Percentiles rank a stretch among this genome's conserved stretches.
Conservation (phyloP, 2,797 vertebrate genomes). For the Diplodus puntazzo region DNA sequence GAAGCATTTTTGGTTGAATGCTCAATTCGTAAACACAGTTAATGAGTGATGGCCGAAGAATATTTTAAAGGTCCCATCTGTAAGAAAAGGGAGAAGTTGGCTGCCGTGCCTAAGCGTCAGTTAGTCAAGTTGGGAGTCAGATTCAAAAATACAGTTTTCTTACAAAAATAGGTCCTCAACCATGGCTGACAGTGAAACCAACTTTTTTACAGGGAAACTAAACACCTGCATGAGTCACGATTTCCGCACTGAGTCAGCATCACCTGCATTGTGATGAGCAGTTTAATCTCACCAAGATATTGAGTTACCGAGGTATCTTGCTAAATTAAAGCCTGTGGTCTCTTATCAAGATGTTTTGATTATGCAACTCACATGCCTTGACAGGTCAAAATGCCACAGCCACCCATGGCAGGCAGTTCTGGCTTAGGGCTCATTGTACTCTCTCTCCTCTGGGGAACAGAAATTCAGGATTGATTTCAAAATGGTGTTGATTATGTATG, state of each 20-base stretch:
- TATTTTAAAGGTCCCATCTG: too few relatives aligned
- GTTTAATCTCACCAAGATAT: not conserved
- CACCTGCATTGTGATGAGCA: not conserved
- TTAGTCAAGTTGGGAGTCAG: too few relatives aligned
- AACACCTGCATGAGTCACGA: not conserved
- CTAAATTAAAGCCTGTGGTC: slow-evolving; percentile 9
- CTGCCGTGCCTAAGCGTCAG: too few relatives aligned
- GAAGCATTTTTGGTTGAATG: not conserved
- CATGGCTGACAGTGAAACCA: not conserved
- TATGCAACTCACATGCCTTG: slow-evolving; percentile 7
- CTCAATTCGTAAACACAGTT: not conserved
- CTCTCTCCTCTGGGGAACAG: not conserved
- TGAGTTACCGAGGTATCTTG: not conserved
- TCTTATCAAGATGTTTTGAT: slow-evolving; percentile 30
- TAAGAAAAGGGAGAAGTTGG: too few relatives aligned
- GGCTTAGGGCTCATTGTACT: slow-evolving; percentile 1
- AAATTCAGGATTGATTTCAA: slow-evolving; percentile 10
- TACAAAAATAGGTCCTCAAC: not conserved
- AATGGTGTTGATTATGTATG: not conserved
- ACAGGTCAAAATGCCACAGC: slow-evolving; percentile 34
- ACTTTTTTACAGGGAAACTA: not conserved
- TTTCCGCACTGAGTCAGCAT: not conserved
- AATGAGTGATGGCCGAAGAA: not conserved
- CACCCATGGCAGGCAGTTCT: slow-evolving; percentile 9
- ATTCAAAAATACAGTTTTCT: too few relatives aligned